phyloP scores from a whole-genome alignment of 2,797 vertebrate species.

The Amblyraja radiata region DNA sequence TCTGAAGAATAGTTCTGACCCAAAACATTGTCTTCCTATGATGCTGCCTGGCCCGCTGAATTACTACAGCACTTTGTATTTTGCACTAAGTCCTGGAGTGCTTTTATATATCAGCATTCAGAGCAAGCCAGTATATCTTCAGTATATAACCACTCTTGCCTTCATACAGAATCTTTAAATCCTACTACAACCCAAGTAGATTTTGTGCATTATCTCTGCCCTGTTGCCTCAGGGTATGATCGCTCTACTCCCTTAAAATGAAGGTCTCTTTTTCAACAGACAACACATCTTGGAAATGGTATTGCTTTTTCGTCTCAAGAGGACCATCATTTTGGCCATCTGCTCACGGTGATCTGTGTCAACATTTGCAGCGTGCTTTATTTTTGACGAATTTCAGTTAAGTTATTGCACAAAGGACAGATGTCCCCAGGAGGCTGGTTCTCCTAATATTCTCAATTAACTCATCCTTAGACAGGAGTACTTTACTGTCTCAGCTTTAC shows the following conservation, averaged over 20 bases:
- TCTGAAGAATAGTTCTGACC: too few species aligned
- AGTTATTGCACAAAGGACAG: background rate
- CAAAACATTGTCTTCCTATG: too few species aligned
- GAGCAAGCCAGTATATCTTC: background rate
- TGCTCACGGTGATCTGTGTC: background rate
- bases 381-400: background rate
- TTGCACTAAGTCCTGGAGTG: background rate
- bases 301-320: background rate
- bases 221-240: background rate
- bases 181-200: background rate
- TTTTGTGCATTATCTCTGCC: background rate
- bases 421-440: background rate
- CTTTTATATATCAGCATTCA: background rate
- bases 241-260: background rate
- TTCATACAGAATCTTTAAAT: background rate
- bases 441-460: background rate
- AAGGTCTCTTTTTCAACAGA: constrained; percentile 9
- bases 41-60: too few species aligned
- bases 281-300: background rate
- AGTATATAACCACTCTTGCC: background rate
- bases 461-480: background rate
- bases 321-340: background rate
- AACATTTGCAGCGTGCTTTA: background rate
- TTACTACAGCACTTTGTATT: too few species aligned
- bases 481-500: background rate